Percentiles rank a stretch among this genome's conserved stretches.
phyloP scores from a whole-genome alignment of 2,888 invertebrate species.

The Thereva nobilitata region DNA sequence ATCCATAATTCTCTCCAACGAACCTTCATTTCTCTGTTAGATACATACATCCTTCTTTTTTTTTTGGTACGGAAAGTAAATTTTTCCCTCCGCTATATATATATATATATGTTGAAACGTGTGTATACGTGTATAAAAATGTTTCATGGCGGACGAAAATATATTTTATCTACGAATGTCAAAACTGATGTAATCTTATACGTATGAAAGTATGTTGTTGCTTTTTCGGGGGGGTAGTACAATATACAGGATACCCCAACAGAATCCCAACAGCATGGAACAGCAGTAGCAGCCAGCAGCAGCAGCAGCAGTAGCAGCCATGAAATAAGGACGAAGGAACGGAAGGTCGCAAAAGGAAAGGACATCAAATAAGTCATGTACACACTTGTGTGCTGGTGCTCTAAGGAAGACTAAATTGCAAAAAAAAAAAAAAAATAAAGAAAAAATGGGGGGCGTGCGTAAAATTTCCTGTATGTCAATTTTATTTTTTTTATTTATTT shows the following conservation, averaged over 20 bases:
- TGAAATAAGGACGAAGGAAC: not conserved
- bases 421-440: slow-evolving; percentile 28
- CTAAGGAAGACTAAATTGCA: slow-evolving; percentile 21
- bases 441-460: slow-evolving; percentile 34
- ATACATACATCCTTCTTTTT: not conserved
- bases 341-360: slow-evolving; percentile 24
- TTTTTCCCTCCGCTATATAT: not conserved
- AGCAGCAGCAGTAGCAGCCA: slow-evolving; percentile 1
- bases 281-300: no score
- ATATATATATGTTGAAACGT: not conserved
- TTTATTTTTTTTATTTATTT: slow-evolving; percentile 33
- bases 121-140: not conserved
- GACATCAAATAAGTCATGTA: slow-evolving; percentile 34
- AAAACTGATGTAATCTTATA: slow-evolving; percentile 23
- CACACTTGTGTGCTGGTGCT: slow-evolving; percentile 20
- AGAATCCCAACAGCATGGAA: no score
- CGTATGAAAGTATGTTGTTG: slow-evolving; percentile 20
- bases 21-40: slow-evolving; percentile 11
- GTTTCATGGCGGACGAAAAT: not conserved
- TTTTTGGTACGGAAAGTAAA: slow-evolving; percentile 9
- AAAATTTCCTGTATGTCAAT: slow-evolving; percentile 38
- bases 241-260: no score
- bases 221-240: no score
- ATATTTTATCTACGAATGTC: slow-evolving; percentile 21
- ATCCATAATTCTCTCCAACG: slow-evolving; percentile 21